phyloP scores from a whole-genome alignment of 2,797 vertebrate genomes.

The Acanthurus tractus region DNA sequence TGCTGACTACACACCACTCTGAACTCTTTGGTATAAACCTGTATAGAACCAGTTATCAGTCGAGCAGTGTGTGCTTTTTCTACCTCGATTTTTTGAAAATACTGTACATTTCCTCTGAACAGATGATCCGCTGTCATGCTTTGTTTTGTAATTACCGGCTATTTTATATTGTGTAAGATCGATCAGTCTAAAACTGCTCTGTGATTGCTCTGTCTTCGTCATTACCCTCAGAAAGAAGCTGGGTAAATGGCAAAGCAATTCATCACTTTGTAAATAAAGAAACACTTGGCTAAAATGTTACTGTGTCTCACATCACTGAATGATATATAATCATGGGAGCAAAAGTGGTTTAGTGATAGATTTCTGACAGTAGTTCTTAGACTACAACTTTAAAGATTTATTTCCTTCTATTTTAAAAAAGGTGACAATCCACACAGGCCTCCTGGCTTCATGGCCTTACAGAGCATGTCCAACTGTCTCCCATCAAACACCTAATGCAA shows the following conservation, averaged over 20 bases:
- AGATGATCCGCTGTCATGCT: conserved; percentile 52
- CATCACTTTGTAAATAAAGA: conserved; percentile 81
- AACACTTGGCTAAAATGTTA: conserved; percentile 61
- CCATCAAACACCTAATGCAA: conserved; percentile 23
- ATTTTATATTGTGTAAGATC: conserved; percentile 71
- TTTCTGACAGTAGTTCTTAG: not conserved
- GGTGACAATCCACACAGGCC: conserved; percentile 22
- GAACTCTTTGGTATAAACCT: conserved; percentile 38
- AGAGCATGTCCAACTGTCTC: not conserved
- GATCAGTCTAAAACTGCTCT: conserved; percentile 52
- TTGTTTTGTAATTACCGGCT: conserved; percentile 66
- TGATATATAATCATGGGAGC: conserved; percentile 14
- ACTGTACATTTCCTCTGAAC: conserved; percentile 64
- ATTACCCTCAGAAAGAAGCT: conserved; percentile 43
- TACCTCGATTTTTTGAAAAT: conserved; percentile 80
- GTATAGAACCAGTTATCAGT: conserved; percentile 61
- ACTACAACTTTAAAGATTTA: not conserved
- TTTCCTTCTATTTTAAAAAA: conserved; percentile 7
- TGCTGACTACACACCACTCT: conserved; percentile 15
- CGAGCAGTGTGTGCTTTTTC: conserved; percentile 78
- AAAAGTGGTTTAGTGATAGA: not conserved
- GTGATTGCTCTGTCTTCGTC: conserved; percentile 61
- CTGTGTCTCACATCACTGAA: conserved; percentile 21
- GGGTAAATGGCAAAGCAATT: conserved; percentile 50
- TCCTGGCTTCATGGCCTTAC: conserved; percentile 21